Conservation (phyloP, 2,797 vertebrate genomes). For the Poeciliopsis paucimaculata region DNA sequence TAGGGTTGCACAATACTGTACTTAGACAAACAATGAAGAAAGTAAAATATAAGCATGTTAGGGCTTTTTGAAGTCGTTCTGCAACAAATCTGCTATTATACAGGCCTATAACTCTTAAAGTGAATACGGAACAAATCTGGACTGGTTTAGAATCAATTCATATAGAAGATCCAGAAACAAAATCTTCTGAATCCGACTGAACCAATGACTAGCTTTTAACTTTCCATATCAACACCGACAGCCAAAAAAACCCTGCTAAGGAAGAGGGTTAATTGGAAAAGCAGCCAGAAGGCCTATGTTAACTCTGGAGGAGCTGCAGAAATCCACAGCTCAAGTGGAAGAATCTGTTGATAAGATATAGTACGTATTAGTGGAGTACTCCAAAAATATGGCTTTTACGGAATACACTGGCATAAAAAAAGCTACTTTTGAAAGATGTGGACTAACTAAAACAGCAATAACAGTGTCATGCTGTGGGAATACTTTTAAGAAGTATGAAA, state of each 20-base stretch:
- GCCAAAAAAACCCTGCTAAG: neutral
- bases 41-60: neutral
- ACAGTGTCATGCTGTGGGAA: neutral
- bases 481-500: neutral
- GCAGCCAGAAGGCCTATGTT: neutral
- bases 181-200: neutral
- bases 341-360: neutral
- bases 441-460: neutral
- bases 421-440: neutral
- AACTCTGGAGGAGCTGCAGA: neutral
- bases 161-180: neutral
- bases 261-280: neutral
- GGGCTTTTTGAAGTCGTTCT: neutral
- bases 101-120: neutral
- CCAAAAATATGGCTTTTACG: neutral
- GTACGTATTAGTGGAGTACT: neutral
- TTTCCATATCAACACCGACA: neutral
- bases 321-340: neutral
- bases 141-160: neutral
- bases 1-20: neutral
- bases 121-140: neutral
- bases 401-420: neutral
- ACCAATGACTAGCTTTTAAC: neutral
- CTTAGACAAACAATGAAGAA: slow-evolving; percentile 1
- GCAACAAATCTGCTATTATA: neutral